phyloP scores from a whole-genome alignment of 2,113 vertebrate species.

The Microcebus tavaratra region DNA sequence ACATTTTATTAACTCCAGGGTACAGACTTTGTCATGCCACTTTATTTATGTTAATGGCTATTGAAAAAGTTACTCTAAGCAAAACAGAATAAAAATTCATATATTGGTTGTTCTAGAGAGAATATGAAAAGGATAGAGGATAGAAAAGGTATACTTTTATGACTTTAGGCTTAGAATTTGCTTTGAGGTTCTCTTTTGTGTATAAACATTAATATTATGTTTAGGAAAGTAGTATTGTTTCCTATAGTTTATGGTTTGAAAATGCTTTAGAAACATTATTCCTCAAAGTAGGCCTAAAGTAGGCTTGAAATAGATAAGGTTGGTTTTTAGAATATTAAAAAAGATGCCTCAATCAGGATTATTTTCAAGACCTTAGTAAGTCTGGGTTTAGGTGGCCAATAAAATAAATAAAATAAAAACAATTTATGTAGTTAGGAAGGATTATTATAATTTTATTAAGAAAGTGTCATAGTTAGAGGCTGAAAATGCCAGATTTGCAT shows the following conservation, averaged over 20 bases:
- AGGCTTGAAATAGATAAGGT: not conserved
- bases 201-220: not conserved
- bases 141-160: not conserved
- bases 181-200: not conserved
- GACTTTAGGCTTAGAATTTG: slow-evolving; percentile 42
- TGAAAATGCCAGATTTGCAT: not conserved
- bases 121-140: not conserved
- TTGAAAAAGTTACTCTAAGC: slow-evolving; percentile 7
- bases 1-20: not conserved
- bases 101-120: not conserved
- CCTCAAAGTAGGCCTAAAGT: not conserved
- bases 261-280: not conserved
- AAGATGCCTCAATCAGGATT: not conserved
- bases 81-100: not conserved
- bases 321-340: not conserved
- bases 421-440: slow-evolving; percentile 18
- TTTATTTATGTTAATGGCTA: not conserved
- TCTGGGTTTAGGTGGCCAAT: not conserved
- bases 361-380: not conserved
- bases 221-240: not conserved
- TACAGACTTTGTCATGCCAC: not conserved
- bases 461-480: not conserved
- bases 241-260: not conserved
- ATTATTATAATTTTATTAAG: not conserved
- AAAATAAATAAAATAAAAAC: not conserved